A percentile compares a stretch with the other conserved stretches of the same genome.
Conservation (phyloP, 2,888 invertebrate species). For the Amiota communis region DNA sequence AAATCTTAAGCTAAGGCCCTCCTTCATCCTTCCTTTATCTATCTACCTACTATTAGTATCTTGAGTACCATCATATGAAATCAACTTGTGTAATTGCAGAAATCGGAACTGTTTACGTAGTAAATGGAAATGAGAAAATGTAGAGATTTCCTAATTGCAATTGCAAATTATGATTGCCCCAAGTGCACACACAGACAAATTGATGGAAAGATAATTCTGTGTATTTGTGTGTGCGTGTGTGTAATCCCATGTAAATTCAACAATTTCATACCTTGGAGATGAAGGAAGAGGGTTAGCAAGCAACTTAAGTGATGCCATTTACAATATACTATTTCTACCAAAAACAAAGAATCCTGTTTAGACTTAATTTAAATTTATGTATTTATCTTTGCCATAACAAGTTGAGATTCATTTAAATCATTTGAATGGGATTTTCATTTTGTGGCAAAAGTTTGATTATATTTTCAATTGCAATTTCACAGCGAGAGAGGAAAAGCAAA, state of each 20-base stretch:
- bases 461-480: slow-evolving; percentile 5
- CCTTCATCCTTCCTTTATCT: too few species aligned
- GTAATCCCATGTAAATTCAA: background rate
- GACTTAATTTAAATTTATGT: slow-evolving; percentile 12
- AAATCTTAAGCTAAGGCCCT: too few species aligned
- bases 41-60: too few species aligned
- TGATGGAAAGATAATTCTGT: background rate
- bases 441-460: slow-evolving; percentile 17
- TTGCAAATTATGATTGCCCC: slow-evolving; percentile 36
- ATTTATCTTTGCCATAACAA: background rate
- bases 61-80: too few species aligned
- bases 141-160: slow-evolving; percentile 62
- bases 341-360: background rate
- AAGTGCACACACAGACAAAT: slow-evolving; percentile 1
- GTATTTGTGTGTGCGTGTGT: background rate
- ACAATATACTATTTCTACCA: background rate
- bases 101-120: slow-evolving; percentile 45
- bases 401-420: background rate
- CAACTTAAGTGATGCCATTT: background rate
- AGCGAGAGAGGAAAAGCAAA: background rate
- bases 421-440: background rate
- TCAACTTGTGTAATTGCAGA: slow-evolving; percentile 8
- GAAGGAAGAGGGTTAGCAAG: background rate
- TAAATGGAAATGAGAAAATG: slow-evolving; percentile 48
- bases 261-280: background rate